Evolutionary conservation across 2,113 vertebrate species (phyloP), one percentile per base, ranked within the genome.

Genomic region (Pseudorectes ferrugineus): DNA sequence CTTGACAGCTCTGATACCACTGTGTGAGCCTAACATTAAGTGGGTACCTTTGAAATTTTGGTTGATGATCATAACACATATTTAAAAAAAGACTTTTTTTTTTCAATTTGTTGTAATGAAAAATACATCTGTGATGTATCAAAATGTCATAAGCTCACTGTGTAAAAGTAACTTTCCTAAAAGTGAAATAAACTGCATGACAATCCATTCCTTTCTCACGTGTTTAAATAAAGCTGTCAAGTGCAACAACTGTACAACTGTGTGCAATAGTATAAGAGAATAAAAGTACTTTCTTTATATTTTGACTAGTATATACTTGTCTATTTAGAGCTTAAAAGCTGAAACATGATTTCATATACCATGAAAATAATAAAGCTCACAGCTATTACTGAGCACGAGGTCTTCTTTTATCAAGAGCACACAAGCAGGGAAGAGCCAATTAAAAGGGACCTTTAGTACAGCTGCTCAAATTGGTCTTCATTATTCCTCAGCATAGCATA

Each of bases 401-500:
- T 89, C 73, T 46, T 81, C 89, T 93, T 86, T 89, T 85, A 92
- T 82, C 16, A 7, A 57, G 13, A 80, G 51, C 33, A 62, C 43
- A 61, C 74, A 86, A 83, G 71, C 28, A 94, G 57, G 52, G 79
- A 85, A 88, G 67, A 95, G 85, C 65, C 85, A 95, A 92, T 96
- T 91, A 97, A 96, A 96, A 89, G 82, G 49, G 92, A 92, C 89
- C 95, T 92, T 72, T 66, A 78, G 71, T 72, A 61, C 74, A 96
- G 78, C 84, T 95, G 93, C 82, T 95, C 80, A 84, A 46, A 52
- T 57, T 87, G 82, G 24, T 84, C 91, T 71, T 58, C 80, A 71
- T 89, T 96, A 89, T 61, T 92, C 48, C 40, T 49, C 85, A 75
- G 79, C 36, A 85, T 22, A 92, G 88, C 91, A 67, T 4, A 90